Percentiles rank a stretch among this genome's conserved stretches.
Evolutionary conservation across 2,797 vertebrate species (phyloP).

Genomic region (Eulemur rubriventer): DNA sequence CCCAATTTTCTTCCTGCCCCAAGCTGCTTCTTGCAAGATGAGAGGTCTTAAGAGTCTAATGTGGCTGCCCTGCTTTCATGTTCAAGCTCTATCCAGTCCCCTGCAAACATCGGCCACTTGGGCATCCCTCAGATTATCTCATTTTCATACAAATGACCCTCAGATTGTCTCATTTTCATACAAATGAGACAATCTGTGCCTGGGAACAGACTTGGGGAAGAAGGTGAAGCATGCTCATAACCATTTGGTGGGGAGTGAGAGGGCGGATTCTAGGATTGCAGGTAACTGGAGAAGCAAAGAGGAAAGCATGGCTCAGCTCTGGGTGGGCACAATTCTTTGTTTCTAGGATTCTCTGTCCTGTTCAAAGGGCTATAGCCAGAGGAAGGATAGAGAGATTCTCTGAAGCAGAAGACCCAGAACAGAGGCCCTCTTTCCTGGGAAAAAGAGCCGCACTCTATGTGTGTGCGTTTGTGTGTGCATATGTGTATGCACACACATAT

Average conservation of each 20-base stretch:
- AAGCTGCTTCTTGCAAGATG: not conserved
- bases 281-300: not conserved
- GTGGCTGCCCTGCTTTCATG: not conserved
- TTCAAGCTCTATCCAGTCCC: not conserved
- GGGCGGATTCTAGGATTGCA: not conserved
- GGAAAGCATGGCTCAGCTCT: not conserved
- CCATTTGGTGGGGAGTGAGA: not conserved
- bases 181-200: not conserved
- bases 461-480: not conserved
- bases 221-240: not conserved
- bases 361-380: not conserved
- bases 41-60: not conserved
- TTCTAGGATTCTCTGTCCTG: not conserved
- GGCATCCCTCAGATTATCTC: not conserved
- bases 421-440: not conserved
- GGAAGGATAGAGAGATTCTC: not conserved
- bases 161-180: not conserved
- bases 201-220: not conserved
- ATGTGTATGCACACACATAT: not conserved
- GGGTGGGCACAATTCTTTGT: not conserved
- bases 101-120: not conserved
- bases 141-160: not conserved
- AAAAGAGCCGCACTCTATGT: not conserved
- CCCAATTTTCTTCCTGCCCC: not conserved
- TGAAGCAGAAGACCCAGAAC: not conserved